Evolutionary conservation across 2,797 vertebrate genomes (phyloP), one percentile per base, ranked within the genome.

Genomic region (Alauda arvensis): DNA sequence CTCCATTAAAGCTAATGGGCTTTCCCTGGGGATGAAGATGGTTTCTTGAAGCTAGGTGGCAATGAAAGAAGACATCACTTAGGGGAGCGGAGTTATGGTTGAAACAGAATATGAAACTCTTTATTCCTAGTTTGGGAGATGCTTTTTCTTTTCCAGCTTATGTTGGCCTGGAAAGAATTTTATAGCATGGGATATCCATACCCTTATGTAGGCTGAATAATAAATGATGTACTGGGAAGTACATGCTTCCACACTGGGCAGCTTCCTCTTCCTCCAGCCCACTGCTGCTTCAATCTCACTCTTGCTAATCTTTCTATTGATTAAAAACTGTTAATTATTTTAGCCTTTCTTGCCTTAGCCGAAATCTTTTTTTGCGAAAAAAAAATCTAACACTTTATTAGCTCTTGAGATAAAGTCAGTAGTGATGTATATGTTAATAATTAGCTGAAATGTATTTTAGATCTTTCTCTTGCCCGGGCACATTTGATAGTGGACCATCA

Each of bases 1-100:
- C 71, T 79, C 85, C 61, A 79, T 82, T 89, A 85, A 74, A 88
- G 68, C 57, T 89, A 94, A 93, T 88, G 68, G 87, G 61, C 53
- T 91, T 84, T 84, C 77, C 68, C 83, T 13, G 10, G 77, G 77
- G 61, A 77, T 71, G 69, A 49, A 74, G 69, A 71, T 39, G 20
- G 71, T 26, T 81, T 63, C 83, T 83, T 45, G 80, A 77, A 90
- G 83, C 71, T 63, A 48, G 71, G 77, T 21, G 5, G 78, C 90
- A 91, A 85, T 67, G 71, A 90, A 80, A 88, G 69, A 66, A 85
- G 67, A 82, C 83, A 70, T 83, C 80, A 51, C 67, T 55, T 65
- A 74, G 51, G 53, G 55, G 49, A 93, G 71, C 34, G 0, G 7
- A 83, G 76, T 68, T 51, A 71, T 15, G 46, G 60, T 24, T 55